Evolutionary conservation across 2,888 invertebrate genomes (phyloP), one percentile per base, ranked within the genome.

Genomic region (Mesochorus sp.): DNA sequence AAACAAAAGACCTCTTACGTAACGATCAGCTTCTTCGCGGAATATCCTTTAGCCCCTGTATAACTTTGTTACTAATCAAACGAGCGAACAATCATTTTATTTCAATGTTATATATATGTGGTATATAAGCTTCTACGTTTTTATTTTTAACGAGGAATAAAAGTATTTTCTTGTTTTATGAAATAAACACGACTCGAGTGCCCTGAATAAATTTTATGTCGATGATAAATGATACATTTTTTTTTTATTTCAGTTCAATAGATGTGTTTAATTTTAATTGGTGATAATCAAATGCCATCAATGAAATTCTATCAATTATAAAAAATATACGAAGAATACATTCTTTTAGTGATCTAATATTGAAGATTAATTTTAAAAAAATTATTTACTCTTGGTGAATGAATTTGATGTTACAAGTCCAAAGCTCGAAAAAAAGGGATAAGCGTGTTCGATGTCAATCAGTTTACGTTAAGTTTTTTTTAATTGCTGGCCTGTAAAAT

Each of bases 361-460:
- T 51, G 59, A 66, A 31, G 51, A 26, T 26, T 34, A 42, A 28
- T 42, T n/a, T 1, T 47, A 49, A 78, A 57, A 39, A 78, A 76
- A 51, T 57, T 37, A 26, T 70, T 28, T 17, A 5, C 57, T 51
- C 39, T 57, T 57, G n/a, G 66, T 68, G 74, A 70, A 78, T 74
- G 44, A 34, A 59, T 74, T 19, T 28, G 44, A 24, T 57, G 51
- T 19, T 14, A 31, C 26, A 10, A 37, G 14, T 12, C 17, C 51
- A 39, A 12, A 12, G 53, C 39, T n/a, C 24, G 10, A 19, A n/a
- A 51, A 57, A 39, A 31, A n/a, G n/a, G 55, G n/a, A 59, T 51
- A 64, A 70, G 70, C 78, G 70, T 74, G 78, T 70, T 68, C 21
- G 62, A 70, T 75, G 78, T 71, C 74, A 74, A 71, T 78, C 44